Conservation (phyloP, 2,888 invertebrate species). For the Eupithecia vulgata region DNA sequence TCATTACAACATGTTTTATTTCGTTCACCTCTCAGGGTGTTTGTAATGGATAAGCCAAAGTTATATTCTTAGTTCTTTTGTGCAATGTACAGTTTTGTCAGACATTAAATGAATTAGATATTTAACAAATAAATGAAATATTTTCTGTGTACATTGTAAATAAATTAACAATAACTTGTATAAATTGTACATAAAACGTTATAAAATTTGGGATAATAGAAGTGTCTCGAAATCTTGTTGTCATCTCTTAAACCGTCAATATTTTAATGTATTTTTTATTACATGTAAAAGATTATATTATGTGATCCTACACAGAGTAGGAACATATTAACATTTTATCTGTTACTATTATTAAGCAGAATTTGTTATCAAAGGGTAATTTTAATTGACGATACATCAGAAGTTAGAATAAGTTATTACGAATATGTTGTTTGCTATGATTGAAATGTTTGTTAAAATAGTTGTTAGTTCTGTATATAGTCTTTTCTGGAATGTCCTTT, state of each 20-base stretch:
- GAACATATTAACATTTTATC: slow-evolving; percentile 42
- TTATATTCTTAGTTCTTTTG: slow-evolving; percentile 78
- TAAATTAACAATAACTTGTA: slow-evolving; percentile 72
- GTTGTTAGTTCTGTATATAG: slow-evolving; percentile 35
- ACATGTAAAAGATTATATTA: slow-evolving; percentile 38
- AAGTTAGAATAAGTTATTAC: slow-evolving; percentile 44
- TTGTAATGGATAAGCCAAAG: slow-evolving; percentile 82
- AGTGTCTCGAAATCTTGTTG: slow-evolving; percentile 43
- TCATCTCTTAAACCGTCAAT: slow-evolving; percentile 36
- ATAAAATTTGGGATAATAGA: slow-evolving; percentile 57
- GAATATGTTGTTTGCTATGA: slow-evolving; percentile 54
- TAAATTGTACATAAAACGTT: slow-evolving; percentile 49
- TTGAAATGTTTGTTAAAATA: slow-evolving; percentile 37
- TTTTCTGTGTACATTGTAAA: slow-evolving; percentile 79
- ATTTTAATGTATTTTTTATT: slow-evolving; percentile 37
- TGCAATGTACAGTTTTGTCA: slow-evolving; percentile 80
- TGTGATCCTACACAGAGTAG: slow-evolving; percentile 43
- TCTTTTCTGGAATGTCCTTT: slow-evolving; percentile 35
- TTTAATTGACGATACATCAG: slow-evolving; percentile 68
- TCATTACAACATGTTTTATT: slow-evolving; percentile 42
- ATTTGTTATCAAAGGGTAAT: slow-evolving; percentile 73
- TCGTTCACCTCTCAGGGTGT: slow-evolving; percentile 63
- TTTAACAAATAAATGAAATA: slow-evolving; percentile 57
- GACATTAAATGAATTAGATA: slow-evolving; percentile 66
- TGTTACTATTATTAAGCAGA: slow-evolving; percentile 48